These are phyloP conservation scores for Heterodera carotae DNA, from an alignment of 1,140 invertebrate species.

Conservation along the genomic window DNA sequence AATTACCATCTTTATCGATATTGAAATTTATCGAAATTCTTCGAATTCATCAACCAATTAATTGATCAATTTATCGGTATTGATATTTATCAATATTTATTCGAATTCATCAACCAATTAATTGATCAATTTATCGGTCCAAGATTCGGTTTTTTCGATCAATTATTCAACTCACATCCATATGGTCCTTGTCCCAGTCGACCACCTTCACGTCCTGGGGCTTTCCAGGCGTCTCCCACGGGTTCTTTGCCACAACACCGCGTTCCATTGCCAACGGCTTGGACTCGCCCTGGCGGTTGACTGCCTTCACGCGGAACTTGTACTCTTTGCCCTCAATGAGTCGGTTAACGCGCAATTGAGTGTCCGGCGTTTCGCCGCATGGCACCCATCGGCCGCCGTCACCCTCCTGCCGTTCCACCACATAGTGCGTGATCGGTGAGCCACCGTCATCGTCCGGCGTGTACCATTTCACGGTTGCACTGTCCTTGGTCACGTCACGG, in stretches of 20 bases:
- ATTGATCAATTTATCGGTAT: no score
- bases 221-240: constrained; percentile 90
- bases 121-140: no score
- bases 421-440: constrained; percentile 82
- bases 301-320: constrained; percentile 87
- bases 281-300: constrained; percentile 93
- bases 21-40: no score
- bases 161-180: constrained; percentile 74
- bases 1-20: neutral
- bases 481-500: constrained; percentile 68
- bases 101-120: no score
- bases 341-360: constrained; percentile 72
- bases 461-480: constrained; percentile 68
- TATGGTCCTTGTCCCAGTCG: constrained; percentile 94
- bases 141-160: no score
- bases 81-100: no score
- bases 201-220: constrained; percentile 84
- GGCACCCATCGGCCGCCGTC: constrained; percentile 64
- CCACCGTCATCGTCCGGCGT: constrained; percentile 71
- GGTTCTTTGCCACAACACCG: constrained; percentile 90
- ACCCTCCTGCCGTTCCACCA: constrained; percentile 87
- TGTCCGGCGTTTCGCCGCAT: constrained; percentile 81
- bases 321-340: constrained; percentile 95
- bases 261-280: constrained; percentile 84
- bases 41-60: no score